Conservation (phyloP, 2,797 vertebrate genomes). For the Phoebastria nigripes region DNA sequence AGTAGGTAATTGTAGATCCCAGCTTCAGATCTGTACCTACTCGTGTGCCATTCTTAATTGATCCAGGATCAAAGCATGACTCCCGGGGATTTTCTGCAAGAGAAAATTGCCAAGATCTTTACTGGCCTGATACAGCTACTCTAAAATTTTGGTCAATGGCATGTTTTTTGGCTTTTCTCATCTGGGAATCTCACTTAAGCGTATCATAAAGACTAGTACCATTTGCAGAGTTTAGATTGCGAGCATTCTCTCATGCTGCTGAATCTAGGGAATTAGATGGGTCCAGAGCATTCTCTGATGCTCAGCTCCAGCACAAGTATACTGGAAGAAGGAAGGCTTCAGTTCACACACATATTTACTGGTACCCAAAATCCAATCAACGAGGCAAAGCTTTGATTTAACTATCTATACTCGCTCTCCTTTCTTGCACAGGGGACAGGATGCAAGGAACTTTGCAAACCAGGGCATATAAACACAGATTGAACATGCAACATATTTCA, state of each 20-base stretch:
- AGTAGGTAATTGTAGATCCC: slow-evolving; percentile 90
- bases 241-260: background rate
- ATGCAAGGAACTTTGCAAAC: background rate
- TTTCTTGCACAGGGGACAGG: background rate
- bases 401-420: rapidly evolving
- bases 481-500: rapidly evolving
- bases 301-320: background rate
- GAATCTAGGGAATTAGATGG: rapidly evolving
- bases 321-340: background rate
- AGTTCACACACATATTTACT: rapidly evolving
- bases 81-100: slow-evolving; percentile 92
- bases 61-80: slow-evolving; percentile 94
- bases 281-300: background rate
- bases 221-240: background rate
- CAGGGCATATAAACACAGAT: rapidly evolving
- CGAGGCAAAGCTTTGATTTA: rapidly evolving
- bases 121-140: background rate
- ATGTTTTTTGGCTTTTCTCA: background rate
- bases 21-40: slow-evolving; percentile 90
- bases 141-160: rapidly evolving
- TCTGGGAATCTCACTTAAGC: background rate
- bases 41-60: slow-evolving; percentile 89
- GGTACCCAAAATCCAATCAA: background rate
- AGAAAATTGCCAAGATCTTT: background rate
- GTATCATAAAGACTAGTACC: rapidly evolving